phyloP scores from a whole-genome alignment of 1,140 invertebrate genomes.

The Asobara japonica region DNA sequence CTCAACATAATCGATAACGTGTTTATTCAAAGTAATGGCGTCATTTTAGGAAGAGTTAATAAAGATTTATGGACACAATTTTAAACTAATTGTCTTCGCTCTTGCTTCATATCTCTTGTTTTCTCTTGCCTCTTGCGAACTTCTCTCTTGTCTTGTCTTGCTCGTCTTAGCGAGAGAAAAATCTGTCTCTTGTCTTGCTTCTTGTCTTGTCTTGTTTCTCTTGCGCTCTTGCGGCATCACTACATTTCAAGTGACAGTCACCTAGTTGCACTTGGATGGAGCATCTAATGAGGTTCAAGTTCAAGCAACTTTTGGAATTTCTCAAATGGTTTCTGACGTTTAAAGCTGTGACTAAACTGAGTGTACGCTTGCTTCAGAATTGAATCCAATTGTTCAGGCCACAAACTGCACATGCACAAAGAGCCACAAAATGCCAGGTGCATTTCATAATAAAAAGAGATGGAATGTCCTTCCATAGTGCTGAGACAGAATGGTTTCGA shows the following conservation, averaged over 20 bases:
- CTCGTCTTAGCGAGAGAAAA: no score
- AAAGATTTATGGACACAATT: not conserved
- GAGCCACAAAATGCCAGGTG: conserved; percentile 52
- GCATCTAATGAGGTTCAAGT: not conserved
- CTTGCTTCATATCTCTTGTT: not conserved
- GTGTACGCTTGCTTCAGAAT: not conserved
- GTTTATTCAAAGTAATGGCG: not conserved
- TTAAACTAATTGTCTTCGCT: not conserved
- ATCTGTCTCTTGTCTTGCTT: no score
- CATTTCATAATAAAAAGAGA: conserved; percentile 52
- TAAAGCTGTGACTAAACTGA: not conserved
- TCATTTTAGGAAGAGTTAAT: not conserved
- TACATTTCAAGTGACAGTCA: not conserved
- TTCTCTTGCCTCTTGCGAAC: not conserved
- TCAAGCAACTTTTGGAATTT: not conserved
- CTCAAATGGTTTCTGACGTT: not conserved
- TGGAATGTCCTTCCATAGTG: conserved; percentile 46
- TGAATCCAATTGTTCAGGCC: conserved; percentile 37
- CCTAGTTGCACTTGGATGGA: not conserved
- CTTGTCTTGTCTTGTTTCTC: no score
- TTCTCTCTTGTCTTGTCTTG: no score
- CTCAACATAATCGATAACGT: not conserved
- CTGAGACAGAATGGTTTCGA: conserved; percentile 48
- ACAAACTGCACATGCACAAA: conserved; percentile 40
- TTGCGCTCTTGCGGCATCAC: no score